Evolutionary conservation across 2,888 invertebrate genomes (phyloP).

Genomic region (Prenolepis imparis): DNA sequence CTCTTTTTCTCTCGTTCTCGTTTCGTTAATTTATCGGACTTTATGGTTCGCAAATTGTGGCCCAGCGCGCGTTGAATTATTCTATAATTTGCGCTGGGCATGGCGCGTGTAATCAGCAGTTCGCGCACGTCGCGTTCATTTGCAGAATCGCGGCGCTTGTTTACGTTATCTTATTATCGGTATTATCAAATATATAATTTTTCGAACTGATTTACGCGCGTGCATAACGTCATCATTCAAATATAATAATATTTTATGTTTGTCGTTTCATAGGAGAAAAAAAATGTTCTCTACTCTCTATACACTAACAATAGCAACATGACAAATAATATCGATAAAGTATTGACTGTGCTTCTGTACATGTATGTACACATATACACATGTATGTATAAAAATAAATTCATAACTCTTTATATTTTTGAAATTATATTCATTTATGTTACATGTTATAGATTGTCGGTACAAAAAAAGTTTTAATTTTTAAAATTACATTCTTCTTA

Average conservation of each 20-base stretch:
- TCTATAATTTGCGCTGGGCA: conserved; percentile 37
- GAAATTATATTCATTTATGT: conserved; percentile 14
- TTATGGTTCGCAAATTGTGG: conserved; percentile 43
- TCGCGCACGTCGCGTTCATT: conserved; percentile 35
- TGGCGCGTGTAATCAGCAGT: conserved; percentile 32
- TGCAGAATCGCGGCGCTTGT: conserved; percentile 45
- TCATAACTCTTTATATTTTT: not conserved
- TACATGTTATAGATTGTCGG: not conserved
- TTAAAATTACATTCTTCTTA: not conserved
- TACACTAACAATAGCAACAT: conserved; percentile 3
- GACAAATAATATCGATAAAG: conserved; percentile 31
- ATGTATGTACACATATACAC: not conserved
- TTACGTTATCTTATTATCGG: conserved; percentile 48
- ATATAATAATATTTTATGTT: conserved; percentile 30
- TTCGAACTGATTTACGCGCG: conserved; percentile 29
- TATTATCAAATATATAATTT: conserved; percentile 50
- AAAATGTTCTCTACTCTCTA: conserved; percentile 13
- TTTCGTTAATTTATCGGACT: conserved; percentile 5
- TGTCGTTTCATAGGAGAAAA: conserved; percentile 18
- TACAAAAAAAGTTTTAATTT: conserved; percentile 16
- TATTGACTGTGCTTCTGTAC: not conserved
- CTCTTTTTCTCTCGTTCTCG: not conserved
- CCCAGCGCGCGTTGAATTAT: conserved; percentile 40
- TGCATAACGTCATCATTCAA: conserved; percentile 28
- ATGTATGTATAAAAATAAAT: conserved; percentile 3